Conservation (phyloP, 1,140 invertebrate species). For the Probaryconus sp. region DNA sequence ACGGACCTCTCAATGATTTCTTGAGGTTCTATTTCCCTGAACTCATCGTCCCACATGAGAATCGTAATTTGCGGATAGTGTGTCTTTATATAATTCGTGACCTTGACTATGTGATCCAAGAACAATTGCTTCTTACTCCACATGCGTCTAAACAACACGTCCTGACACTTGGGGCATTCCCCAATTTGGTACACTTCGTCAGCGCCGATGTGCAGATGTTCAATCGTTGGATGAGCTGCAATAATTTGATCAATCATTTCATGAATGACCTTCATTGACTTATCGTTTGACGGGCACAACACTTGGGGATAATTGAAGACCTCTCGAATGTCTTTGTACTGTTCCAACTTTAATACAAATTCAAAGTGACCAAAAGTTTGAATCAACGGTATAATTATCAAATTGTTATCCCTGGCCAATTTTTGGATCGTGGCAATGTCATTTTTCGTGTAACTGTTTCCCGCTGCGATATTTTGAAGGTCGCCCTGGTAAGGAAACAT, state of each 20-base stretch:
- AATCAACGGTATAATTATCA: slow-evolving; percentile 93
- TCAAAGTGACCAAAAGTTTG: slow-evolving; percentile 98
- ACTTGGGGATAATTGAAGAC: slow-evolving; percentile 86
- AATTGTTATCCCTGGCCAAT: slow-evolving; percentile 81
- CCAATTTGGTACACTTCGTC: slow-evolving; percentile 92
- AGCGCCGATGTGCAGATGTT: slow-evolving; percentile 88
- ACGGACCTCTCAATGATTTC: slow-evolving; percentile 76
- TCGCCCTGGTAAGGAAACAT: slow-evolving; percentile 94
- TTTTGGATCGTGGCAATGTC: slow-evolving; percentile 84
- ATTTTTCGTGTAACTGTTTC: slow-evolving; percentile 86
- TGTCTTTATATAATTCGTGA: slow-evolving; percentile 81
- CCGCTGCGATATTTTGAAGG: slow-evolving; percentile 83
- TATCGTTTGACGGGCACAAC: slow-evolving; percentile 87
- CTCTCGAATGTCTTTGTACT: slow-evolving; percentile 88
- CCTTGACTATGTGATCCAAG: slow-evolving; percentile 82
- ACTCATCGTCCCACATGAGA: slow-evolving; percentile 97
- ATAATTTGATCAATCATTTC: slow-evolving; percentile 92
- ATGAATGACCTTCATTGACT: slow-evolving; percentile 84
- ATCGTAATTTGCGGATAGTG: slow-evolving; percentile 82
- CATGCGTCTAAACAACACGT: slow-evolving; percentile 75
- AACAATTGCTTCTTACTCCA: slow-evolving; percentile 82
- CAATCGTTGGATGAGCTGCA: slow-evolving; percentile 79
- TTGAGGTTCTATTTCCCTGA: slow-evolving; percentile 84
- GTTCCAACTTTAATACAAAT: slow-evolving; percentile 89
- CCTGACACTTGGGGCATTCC: slow-evolving; percentile 85